Conservation (phyloP, 2,113 vertebrate genomes). For the Brachyhypopomus occidentalis region DNA sequence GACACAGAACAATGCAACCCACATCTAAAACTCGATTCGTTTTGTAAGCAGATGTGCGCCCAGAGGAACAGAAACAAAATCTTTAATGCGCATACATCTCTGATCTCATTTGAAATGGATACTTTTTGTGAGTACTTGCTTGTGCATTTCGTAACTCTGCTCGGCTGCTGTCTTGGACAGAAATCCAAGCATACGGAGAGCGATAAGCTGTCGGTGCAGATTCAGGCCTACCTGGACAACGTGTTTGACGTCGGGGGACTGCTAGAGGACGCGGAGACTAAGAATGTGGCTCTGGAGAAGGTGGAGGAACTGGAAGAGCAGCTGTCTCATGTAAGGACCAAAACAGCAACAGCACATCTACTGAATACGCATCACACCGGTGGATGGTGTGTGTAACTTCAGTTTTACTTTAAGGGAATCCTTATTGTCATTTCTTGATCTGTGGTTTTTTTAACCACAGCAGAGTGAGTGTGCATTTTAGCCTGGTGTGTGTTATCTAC, state of each 20-base stretch:
- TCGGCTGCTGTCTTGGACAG: constrained; percentile 63
- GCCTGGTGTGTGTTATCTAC: neutral
- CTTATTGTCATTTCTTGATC: neutral
- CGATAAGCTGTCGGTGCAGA: constrained; percentile 96
- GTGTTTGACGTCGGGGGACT: constrained; percentile 97
- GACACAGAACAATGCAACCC: no score
- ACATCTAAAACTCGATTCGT: no score
- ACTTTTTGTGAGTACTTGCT: neutral
- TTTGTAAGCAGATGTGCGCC: no score
- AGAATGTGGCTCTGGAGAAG: constrained; percentile 96
- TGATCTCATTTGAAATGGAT: neutral
- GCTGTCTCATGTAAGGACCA: constrained; percentile 86
- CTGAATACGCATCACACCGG: neutral
- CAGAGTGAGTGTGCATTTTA: neutral
- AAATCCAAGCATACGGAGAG: constrained; percentile 96
- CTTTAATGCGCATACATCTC: neutral
- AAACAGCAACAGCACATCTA: neutral
- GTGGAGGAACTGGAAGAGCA: constrained; percentile 97
- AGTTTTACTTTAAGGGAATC: no score
- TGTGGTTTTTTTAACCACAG: neutral
- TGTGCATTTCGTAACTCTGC: neutral
- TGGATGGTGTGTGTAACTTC: neutral
- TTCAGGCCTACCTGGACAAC: constrained; percentile 97
- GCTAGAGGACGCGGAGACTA: constrained; percentile 94
- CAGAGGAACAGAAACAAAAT: neutral